Conservation (phyloP, 2,113 vertebrate genomes). For the Andinoacara biseriatus region DNA sequence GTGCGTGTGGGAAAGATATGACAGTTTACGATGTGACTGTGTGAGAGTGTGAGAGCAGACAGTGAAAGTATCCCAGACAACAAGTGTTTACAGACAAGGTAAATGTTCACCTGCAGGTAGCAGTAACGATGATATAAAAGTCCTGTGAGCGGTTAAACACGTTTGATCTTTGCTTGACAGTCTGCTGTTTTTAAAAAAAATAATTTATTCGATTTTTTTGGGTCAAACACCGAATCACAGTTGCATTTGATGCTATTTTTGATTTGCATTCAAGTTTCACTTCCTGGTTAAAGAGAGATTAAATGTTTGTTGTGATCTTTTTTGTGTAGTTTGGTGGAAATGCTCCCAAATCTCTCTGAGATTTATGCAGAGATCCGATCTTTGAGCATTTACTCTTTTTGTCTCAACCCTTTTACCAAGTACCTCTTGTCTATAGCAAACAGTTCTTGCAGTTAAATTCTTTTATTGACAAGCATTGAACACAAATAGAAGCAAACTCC, state of each 20-base stretch:
- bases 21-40: not conserved
- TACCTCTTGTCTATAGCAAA: not conserved
- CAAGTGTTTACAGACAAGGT: not conserved
- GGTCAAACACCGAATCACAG: not conserved
- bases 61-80: not conserved
- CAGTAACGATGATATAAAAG: not conserved
- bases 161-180: not conserved
- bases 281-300: not conserved
- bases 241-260: not conserved
- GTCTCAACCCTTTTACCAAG: not conserved
- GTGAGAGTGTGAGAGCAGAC: conserved; percentile 3
- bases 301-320: not conserved
- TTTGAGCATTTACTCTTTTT: not conserved
- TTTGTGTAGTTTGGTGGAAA: not conserved
- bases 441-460: not conserved
- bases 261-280: not conserved
- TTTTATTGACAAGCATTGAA: not conserved
- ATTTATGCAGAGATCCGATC: not conserved
- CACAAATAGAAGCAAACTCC: not conserved
- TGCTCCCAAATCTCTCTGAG: fast-evolving
- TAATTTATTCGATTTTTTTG: not conserved
- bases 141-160: not conserved
- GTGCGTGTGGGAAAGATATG: not conserved
- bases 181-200: too few species aligned
- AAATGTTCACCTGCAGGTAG: conserved; percentile 1